phyloP scores from a whole-genome alignment of 2,113 vertebrate genomes.

The Cyanoliseus patagonus region DNA sequence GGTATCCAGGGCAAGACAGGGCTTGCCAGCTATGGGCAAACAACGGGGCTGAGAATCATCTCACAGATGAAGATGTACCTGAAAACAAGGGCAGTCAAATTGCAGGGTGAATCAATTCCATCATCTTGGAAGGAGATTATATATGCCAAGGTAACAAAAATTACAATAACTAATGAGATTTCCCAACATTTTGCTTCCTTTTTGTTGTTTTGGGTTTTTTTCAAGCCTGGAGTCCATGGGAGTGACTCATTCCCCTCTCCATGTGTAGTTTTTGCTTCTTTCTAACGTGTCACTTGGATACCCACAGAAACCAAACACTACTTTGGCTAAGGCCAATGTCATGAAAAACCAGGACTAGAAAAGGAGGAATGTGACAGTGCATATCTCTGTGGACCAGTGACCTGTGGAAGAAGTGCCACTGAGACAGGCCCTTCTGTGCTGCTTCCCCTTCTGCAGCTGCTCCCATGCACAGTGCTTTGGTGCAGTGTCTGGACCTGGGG shows the following conservation, averaged over 20 bases:
- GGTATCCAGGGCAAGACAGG: neutral
- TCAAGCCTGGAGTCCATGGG: neutral
- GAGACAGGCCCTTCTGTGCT: neutral
- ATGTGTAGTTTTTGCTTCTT: neutral
- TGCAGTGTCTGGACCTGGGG: neutral
- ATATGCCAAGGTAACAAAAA: neutral
- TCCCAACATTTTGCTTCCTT: neutral
- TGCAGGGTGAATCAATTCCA: neutral
- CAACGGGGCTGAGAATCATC: rapidly evolving
- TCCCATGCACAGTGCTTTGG: neutral
- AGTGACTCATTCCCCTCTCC: neutral
- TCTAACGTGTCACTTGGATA: neutral
- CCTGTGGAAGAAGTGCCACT: neutral
- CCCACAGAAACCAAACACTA: neutral
- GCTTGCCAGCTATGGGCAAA: neutral
- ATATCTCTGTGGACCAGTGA: neutral
- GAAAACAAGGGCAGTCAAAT: neutral
- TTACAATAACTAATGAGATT: neutral
- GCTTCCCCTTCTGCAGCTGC: neutral
- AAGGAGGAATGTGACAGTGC: neutral
- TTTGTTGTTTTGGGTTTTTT: too few relatives aligned
- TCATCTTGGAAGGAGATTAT: rapidly evolving
- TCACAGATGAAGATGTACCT: too few relatives aligned
- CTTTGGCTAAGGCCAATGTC: neutral
- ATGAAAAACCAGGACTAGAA: neutral